Base-by-base conservation (phyloP, 2,797 vertebrate genomes). In the Melanitta fusca region DNA sequence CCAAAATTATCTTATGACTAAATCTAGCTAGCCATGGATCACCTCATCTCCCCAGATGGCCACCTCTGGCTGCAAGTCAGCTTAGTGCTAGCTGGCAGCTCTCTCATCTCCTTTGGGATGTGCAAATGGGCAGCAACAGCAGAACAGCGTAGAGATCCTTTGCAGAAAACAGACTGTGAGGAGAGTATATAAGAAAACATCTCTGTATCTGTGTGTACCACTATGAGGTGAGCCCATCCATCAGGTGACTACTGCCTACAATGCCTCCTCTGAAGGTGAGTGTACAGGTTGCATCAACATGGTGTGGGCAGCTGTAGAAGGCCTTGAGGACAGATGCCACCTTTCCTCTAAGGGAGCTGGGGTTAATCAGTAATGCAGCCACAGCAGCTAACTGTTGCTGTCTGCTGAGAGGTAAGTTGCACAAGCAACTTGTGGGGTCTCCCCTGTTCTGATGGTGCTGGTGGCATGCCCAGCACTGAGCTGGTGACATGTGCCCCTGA, bases 1-100 rank as follows among this genome's bases (percentile, higher is more conserved):
- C 58, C n/a, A 86, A 75, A 91, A 89, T 81, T 80, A 81, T 92
- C 56, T 87, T 92, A 73, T 93, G 73, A 86, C 41, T 91, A 72
- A 88, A 75, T 84, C 70, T 75, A 92, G 24, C 25, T 62, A 69
- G 54, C 19, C 21, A 12, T 88, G 54, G 66, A 82, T 77, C 38
- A 78, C 92, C 68, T 87, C 9, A 47, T 77, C 34, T 88, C 17
- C 62, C 51, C 30, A 73, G 20, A 30, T 70, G 64, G 58, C 66
- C 74, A 92, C 43, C 0, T 0, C 27, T 81, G 85, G 21, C 66
- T 88, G 1, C 65, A 60, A 80, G 32, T 81, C 45, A 54, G 21
- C 18, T 53, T 80, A 65, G n/a, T n/a, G 51, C 70, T 58, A 89
- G 24, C 47, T 92, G 77, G 70, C 70, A 88, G 30, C 54, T 83